These are phyloP conservation scores for Artibeus lituratus DNA, from an alignment of 2,797 vertebrate species.

Conservation along the genomic window DNA sequence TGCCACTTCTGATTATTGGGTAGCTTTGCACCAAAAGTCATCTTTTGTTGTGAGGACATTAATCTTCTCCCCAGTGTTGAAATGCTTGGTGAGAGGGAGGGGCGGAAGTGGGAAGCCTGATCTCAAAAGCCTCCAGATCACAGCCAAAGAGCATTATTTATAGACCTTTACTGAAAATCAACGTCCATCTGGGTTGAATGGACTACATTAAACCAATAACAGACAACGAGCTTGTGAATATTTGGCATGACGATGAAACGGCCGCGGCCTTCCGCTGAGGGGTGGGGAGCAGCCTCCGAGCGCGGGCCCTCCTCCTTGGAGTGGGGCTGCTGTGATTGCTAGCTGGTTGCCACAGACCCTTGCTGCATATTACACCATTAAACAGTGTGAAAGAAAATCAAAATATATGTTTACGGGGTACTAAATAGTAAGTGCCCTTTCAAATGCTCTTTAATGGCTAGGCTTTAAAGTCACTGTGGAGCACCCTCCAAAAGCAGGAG, in stretches of 20 bases:
- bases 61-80: slow-evolving; percentile 57
- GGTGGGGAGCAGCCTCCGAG: slow-evolving; percentile 71
- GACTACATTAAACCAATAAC: slow-evolving; percentile 62
- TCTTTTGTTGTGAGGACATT: slow-evolving; percentile 79
- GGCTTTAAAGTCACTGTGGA: slow-evolving; percentile 77
- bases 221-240: slow-evolving; percentile 78
- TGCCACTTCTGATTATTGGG: slow-evolving; percentile 74
- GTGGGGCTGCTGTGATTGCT: slow-evolving; percentile 82
- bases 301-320: slow-evolving; percentile 74
- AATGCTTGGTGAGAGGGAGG: slow-evolving; percentile 75
- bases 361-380: slow-evolving; percentile 82
- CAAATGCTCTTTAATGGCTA: slow-evolving; percentile 82
- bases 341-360: slow-evolving; percentile 78
- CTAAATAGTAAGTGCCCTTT: slow-evolving; percentile 83
- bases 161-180: slow-evolving; percentile 64
- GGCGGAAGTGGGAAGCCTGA: slow-evolving; percentile 75
- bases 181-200: slow-evolving; percentile 49
- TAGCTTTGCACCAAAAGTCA: slow-evolving; percentile 73
- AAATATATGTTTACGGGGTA: slow-evolving; percentile 83
- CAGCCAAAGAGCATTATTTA: slow-evolving; percentile 72
- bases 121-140: slow-evolving; percentile 80
- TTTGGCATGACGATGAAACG: slow-evolving; percentile 74
- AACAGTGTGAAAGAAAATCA: slow-evolving; percentile 83
- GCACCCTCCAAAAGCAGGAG: slow-evolving; percentile 77
- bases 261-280: slow-evolving; percentile 59